Percentiles rank a stretch among this genome's conserved stretches.
These are phyloP conservation scores for Mirounga angustirostris DNA, from an alignment of 2,113 vertebrate species.

Conservation along the genomic window DNA sequence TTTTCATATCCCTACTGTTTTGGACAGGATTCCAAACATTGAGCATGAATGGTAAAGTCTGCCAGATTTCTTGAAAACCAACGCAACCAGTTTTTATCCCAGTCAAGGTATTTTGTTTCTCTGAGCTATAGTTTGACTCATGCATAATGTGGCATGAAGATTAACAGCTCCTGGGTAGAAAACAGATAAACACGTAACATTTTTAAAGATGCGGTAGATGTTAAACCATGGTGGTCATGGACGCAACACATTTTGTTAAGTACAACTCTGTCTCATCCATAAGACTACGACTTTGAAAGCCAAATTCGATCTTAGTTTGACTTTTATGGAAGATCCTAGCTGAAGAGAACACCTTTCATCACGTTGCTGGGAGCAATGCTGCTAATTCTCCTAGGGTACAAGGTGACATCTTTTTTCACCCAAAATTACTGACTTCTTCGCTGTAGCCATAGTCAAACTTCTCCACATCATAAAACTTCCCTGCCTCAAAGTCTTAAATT, in stretches of 20 bases:
- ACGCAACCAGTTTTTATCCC: background rate
- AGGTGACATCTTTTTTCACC: background rate
- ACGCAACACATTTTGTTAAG: background rate
- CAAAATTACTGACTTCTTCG: background rate
- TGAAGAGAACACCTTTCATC: background rate
- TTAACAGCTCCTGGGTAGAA: background rate
- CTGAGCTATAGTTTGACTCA: background rate
- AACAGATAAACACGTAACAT: background rate
- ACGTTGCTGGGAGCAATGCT: background rate
- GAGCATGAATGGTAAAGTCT: fast-evolving
- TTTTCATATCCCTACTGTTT: background rate
- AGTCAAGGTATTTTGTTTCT: background rate
- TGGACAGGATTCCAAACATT: background rate
- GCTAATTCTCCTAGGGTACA: conserved; percentile 22
- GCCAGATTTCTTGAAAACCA: background rate
- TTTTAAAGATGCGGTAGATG: fast-evolving
- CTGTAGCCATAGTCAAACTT: background rate
- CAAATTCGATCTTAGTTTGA: background rate
- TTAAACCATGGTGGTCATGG: background rate
- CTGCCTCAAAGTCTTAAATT: conserved; percentile 49
- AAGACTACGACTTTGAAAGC: background rate
- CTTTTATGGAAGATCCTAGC: background rate
- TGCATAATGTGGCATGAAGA: no score
- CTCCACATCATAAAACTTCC: background rate
- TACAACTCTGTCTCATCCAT: background rate